These are phyloP conservation scores for Echiichthys vipera DNA, from an alignment of 2,797 vertebrate species.

Conservation along the genomic window DNA sequence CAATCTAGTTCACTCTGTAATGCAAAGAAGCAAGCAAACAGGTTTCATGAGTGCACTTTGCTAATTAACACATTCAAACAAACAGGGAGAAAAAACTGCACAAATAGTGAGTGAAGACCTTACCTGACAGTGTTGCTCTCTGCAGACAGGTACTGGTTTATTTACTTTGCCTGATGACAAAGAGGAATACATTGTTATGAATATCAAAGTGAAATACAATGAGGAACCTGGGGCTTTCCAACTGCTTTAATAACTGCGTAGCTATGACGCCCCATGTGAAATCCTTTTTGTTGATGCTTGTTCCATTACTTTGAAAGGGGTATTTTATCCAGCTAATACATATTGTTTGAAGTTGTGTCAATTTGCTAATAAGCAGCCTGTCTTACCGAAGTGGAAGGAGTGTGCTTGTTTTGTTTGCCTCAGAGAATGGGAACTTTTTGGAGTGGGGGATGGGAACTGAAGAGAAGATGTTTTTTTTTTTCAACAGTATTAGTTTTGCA, in stretches of 20 bases:
- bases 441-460: neutral
- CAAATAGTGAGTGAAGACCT: neutral
- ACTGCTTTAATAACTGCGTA: neutral
- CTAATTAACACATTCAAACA: neutral
- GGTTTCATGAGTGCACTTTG: neutral
- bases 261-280: neutral
- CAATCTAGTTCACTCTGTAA: conserved; percentile 74
- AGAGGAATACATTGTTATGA: neutral
- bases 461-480: neutral
- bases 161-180: conserved; percentile 37
- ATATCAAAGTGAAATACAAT: conserved; percentile 14
- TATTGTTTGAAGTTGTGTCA: neutral
- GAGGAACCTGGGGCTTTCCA: conserved; percentile 15
- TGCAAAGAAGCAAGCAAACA: conserved; percentile 27
- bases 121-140: conserved; percentile 50
- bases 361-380: neutral
- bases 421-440: neutral
- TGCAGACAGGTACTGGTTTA: neutral
- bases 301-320: neutral
- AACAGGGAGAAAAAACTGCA: neutral
- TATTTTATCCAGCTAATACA: neutral
- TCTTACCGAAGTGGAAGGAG: conserved; percentile 46
- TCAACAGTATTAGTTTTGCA: conserved; percentile 1
- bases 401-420: conserved; percentile 4
- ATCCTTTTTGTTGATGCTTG: neutral